Base-by-base conservation (phyloP, 2,113 vertebrate genomes). In the Edolisoma coerulescens region DNA sequence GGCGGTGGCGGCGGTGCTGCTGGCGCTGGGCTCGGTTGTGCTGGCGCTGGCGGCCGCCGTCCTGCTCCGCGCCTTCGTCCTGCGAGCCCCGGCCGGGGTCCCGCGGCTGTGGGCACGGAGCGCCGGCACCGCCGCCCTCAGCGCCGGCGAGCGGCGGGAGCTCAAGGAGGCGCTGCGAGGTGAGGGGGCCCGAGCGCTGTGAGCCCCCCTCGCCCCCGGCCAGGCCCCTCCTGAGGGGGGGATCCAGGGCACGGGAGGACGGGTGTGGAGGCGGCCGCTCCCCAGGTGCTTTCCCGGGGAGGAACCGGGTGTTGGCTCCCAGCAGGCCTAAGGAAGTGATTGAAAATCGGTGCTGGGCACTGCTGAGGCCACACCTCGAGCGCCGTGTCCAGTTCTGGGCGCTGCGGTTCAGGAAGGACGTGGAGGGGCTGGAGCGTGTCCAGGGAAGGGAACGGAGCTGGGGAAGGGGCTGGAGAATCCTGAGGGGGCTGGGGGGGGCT, bases 91-190 rank as follows among this genome's bases (percentile, higher is more conserved):
- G 35, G 53, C 49, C 6, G 16, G 54, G 8, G 6, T 88, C 11
- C 93, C 49, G 13, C 44, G 32, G 52, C 59, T 56, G 33, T 49
- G 82, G 89, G 83, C 67, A 21, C 77, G 81, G 57, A 45, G 76
- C 14, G 33, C 50, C 19, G 5, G 33, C 22, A 44, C 65, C 42
- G 63, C 60, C 52, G 65, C 50, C 11, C 94, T 98, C 93, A 94
- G 74, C 35, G 54, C 73, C 11, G 49, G 47, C 50, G 97, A 98
- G 90, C 86, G 73, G 53, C 35, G 30, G 26, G 91, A 95, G 56
- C 95, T 98, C 10, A 97, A 97, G 89, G 96, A 97, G 52, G 90
- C 86, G 11, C 93, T 98, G 88, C 96, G 97, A 98, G 98, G 98
- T 97, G 97, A 98, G 89, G 89, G 91, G 52, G 68, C 64, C 73